A percentile compares a stretch with the other conserved stretches of the same genome.
phyloP scores from a whole-genome alignment of 92 coral and sea anemone species.

The Zoanthus solanderi region DNA sequence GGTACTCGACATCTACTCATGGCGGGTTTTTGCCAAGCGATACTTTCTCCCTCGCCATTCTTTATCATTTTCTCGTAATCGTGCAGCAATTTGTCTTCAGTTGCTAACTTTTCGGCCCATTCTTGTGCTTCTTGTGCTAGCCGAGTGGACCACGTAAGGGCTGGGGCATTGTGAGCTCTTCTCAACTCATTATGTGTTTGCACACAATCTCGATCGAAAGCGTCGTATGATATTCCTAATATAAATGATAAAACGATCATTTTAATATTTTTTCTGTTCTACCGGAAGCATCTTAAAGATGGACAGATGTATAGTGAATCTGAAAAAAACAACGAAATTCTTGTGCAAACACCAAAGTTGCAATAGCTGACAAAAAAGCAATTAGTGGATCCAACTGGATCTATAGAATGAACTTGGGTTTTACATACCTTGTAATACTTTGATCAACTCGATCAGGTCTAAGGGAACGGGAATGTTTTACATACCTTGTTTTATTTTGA shows the following conservation, averaged over 20 bases:
- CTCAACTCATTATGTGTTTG: constrained; percentile 58
- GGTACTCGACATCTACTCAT: constrained; percentile 46
- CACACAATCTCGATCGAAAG: constrained; percentile 61
- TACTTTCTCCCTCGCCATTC: constrained; percentile 67
- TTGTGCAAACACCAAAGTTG: no score
- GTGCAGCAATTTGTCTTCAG: constrained; percentile 51
- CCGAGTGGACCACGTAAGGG: constrained; percentile 59
- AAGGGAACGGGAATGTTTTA: neutral
- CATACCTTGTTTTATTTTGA: neutral
- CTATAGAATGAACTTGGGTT: no score
- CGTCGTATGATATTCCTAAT: constrained; percentile 54
- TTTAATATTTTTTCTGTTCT: neutral
- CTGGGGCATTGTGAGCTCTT: constrained; percentile 50
- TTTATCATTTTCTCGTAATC: constrained; percentile 60
- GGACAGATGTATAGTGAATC: no score
- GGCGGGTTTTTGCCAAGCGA: constrained; percentile 54
- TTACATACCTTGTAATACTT: no score
- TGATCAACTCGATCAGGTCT: no score
- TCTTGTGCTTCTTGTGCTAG: constrained; percentile 60
- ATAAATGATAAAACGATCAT: neutral
- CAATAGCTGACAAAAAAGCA: no score
- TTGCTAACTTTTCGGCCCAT: constrained; percentile 66
- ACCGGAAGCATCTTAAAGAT: neutral
- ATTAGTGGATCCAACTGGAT: no score
- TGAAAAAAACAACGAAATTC: no score